Percentiles rank a stretch among this genome's conserved stretches.
Evolutionary conservation across 2,113 vertebrate genomes (phyloP).

Genomic region (Corythoichthys intestinalis): DNA sequence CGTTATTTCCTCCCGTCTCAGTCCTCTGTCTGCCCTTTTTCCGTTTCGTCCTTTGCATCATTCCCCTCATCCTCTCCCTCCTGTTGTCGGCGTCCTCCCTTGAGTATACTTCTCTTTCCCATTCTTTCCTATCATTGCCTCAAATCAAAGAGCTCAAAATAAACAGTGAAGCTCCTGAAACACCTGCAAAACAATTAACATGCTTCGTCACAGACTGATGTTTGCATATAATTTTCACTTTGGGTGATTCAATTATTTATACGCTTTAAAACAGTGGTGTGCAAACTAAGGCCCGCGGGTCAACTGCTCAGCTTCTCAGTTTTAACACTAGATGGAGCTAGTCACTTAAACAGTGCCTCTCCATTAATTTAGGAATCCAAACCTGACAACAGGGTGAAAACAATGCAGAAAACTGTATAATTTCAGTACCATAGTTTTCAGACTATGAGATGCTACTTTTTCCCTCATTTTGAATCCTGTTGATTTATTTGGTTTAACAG

Average conservation of each 20-base stretch:
- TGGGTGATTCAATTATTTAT: not conserved
- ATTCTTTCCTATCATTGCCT: conserved; percentile 18
- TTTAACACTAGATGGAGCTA: too few species aligned
- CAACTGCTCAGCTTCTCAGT: too few species aligned
- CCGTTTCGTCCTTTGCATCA: conserved; percentile 11
- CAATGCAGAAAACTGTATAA: too few species aligned
- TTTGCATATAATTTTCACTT: not conserved
- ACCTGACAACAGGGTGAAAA: too few species aligned
- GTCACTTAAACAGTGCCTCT: too few species aligned
- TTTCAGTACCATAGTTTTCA: too few species aligned
- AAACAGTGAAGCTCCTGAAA: conserved; percentile 14
- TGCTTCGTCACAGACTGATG: not conserved
- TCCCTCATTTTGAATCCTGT: too few species aligned
- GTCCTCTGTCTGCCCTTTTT: not conserved
- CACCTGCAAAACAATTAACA: not conserved
- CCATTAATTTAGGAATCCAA: too few species aligned
- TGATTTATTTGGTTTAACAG: too few species aligned
- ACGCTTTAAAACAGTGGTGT: not conserved
- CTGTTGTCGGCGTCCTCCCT: conserved; percentile 3
- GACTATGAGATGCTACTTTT: too few species aligned
- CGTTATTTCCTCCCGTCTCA: conserved; percentile 16
- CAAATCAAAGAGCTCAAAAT: conserved; percentile 38
- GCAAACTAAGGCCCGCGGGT: not conserved
- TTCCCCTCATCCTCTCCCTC: not conserved
- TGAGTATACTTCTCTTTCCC: not conserved